Percentiles rank a stretch among this genome's conserved stretches.
Evolutionary conservation across 1,140 invertebrate species (phyloP).

Genomic region (Pogonomyrmex californicus): DNA sequence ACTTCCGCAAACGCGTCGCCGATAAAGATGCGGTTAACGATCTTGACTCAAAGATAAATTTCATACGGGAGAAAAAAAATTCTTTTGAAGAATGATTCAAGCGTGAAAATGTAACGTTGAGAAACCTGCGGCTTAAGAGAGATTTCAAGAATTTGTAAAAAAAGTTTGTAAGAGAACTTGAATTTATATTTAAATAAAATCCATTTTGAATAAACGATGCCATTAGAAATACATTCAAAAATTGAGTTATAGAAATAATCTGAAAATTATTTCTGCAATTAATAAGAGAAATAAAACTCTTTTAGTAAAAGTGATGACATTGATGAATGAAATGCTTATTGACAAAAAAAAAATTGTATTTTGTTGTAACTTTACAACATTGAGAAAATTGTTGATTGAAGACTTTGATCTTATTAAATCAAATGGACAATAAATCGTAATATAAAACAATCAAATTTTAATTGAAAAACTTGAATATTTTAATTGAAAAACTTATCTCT

Average conservation of each 20-base stretch:
- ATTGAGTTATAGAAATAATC: background rate
- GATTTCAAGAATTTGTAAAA: background rate
- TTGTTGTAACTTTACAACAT: background rate
- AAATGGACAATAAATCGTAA: background rate
- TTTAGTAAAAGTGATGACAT: background rate
- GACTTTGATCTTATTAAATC: background rate
- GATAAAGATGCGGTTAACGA: background rate
- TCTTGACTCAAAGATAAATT: background rate
- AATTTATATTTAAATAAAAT: background rate
- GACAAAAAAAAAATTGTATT: background rate
- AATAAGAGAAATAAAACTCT: background rate
- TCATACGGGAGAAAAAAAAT: background rate
- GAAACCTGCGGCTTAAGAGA: background rate
- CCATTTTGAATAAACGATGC: background rate
- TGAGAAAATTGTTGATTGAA: background rate
- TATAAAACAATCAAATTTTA: background rate
- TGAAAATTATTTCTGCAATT: background rate
- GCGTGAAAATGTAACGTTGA: background rate
- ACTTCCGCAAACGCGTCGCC: background rate
- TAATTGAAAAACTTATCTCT: background rate
- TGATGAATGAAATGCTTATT: background rate
- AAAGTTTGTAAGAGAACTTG: background rate
- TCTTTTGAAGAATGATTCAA: background rate
- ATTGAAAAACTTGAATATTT: background rate
- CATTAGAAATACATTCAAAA: background rate